Conservation (phyloP, 2,113 vertebrate genomes). For the Campylomormyrus tamandua region DNA sequence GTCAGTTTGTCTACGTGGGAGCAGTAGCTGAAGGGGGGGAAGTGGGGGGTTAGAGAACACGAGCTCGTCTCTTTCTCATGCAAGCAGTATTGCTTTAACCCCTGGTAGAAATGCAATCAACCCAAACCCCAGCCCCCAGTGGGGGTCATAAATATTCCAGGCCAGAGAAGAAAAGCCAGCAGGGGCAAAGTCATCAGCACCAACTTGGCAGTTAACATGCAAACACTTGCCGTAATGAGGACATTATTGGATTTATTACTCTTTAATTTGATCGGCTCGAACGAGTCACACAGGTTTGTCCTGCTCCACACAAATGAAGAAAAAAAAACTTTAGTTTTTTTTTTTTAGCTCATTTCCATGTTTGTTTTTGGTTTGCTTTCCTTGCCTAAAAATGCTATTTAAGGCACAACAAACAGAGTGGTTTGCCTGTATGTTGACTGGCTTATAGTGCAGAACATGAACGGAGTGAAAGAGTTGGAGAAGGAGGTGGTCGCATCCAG, state of each 20-base stretch:
- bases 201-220: slow-evolving; percentile 68
- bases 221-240: slow-evolving; percentile 69
- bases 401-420: background rate
- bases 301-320: background rate
- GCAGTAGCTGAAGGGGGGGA: background rate
- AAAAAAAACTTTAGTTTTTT: background rate
- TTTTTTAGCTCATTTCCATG: background rate
- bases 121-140: slow-evolving; percentile 53
- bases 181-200: slow-evolving; percentile 61
- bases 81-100: slow-evolving; percentile 69
- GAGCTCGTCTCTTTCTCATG: slow-evolving; percentile 50
- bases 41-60: slow-evolving; percentile 48
- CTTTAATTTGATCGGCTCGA: slow-evolving; percentile 60
- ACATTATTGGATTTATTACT: slow-evolving; percentile 69
- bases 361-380: background rate
- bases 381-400: background rate
- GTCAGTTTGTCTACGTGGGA: background rate
- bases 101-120: slow-evolving; percentile 62
- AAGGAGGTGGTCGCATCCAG: too few species aligned
- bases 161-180: slow-evolving; percentile 53
- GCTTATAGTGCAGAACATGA: background rate
- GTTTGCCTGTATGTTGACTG: background rate
- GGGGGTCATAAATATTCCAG: slow-evolving; percentile 34
- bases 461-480: background rate
- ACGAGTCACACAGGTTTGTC: slow-evolving; percentile 19